Evolutionary conservation across 2,888 invertebrate genomes (phyloP), one percentile per base, ranked within the genome.

Genomic region (Drosophila ochracea): DNA sequence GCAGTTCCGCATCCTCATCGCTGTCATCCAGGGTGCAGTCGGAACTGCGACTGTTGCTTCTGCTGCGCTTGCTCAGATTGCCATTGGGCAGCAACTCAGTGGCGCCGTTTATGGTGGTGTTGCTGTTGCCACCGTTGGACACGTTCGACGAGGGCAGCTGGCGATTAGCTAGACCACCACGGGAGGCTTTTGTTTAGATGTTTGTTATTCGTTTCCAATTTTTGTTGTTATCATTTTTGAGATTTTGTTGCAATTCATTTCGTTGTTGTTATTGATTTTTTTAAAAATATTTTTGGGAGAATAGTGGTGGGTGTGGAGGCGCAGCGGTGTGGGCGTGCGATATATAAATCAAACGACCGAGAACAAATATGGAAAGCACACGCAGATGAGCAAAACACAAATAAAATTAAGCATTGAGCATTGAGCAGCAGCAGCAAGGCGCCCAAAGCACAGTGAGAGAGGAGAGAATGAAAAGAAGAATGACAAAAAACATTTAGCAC

Each of bases 161-260:
- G 66, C 97, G 94, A 93, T 96, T 95, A 16, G 96, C 96, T 78
- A 97, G 93, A 77, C 96, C 96, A 73, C 96, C 96, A 82, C 96
- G 95, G 75, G 96, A 96, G 68, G 97, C 98, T 93, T 90, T 89
- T 69, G 80, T 90, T 89, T 84, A 83, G 78, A 74, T 80, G 68
- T 75, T 76, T 67, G 68, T 65, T 68, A 58, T 65, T 39, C 55
- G 67, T 28, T 67, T 59, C 67, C 55, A 57, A 50, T 65, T 63
- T 78, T 76, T 76, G n/a, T 54, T 35, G 21, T 13, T 13, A 35
- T 55, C 58, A 61, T 61, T 61, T 63, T 72, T 65, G 59, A 49
- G 57, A 59, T 63, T 30, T 52, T 62, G 4, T 55, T 65, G 41
- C 59, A 49, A 39, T 67, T 76, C 71, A 72, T 83, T 67, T 58